Percentiles rank a stretch among this genome's conserved stretches.
Conservation (phyloP, 2,113 vertebrate species). For the Rhea americana region DNA sequence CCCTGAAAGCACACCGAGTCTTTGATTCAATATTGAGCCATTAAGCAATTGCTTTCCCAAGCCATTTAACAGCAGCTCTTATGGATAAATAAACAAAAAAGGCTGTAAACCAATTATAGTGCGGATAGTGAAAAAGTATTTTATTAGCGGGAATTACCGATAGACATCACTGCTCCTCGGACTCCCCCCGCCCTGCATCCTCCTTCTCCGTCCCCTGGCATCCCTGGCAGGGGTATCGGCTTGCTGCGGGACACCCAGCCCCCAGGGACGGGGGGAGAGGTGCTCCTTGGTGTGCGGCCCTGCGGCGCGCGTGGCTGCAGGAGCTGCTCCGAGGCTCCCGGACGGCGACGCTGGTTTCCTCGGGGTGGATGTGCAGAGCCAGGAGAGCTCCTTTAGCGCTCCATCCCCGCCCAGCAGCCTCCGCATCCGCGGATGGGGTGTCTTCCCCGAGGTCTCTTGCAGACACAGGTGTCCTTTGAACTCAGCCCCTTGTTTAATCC, state of each 20-base stretch:
- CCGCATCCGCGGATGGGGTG: rapidly evolving
- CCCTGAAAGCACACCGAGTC: slow-evolving; percentile 38
- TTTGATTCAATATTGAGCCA: slow-evolving; percentile 84
- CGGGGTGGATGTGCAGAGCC: not conserved
- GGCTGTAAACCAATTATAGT: slow-evolving; percentile 91
- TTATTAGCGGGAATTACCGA: slow-evolving; percentile 84
- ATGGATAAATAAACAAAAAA: slow-evolving; percentile 88
- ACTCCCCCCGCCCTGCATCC: not conserved
- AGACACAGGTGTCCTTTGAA: not conserved
- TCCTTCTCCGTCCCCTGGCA: not conserved
- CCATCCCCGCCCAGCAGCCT: not conserved
- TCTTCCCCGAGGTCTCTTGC: too few species aligned
- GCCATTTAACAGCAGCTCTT: slow-evolving; percentile 92
- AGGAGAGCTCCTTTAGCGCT: too few species aligned
- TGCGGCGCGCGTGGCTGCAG: too few species aligned
- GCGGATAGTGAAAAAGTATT: slow-evolving; percentile 87
- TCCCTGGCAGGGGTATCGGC: not conserved
- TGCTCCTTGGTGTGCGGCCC: too few species aligned
- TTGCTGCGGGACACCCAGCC: not conserved
- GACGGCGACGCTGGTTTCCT: too few species aligned
- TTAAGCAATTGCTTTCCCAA: slow-evolving; percentile 86
- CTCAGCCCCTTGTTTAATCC: too few species aligned
- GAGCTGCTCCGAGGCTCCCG: too few species aligned
- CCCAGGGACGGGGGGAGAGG: too few species aligned
- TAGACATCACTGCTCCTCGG: slow-evolving; percentile 36